Evolutionary conservation across 2,888 invertebrate genomes (phyloP).

Genomic region (Gortyna flavago): DNA sequence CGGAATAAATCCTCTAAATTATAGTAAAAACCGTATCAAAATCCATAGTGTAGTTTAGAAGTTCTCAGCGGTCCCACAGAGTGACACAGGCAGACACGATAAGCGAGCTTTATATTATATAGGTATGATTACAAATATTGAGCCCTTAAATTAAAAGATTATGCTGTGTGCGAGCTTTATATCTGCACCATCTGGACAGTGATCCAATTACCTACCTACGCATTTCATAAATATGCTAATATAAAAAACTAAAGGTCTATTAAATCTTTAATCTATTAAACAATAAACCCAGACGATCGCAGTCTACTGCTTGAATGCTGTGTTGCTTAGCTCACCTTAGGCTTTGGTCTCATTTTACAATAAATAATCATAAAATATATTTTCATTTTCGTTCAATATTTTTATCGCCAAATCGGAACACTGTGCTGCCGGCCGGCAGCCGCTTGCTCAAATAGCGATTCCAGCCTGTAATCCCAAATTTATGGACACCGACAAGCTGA

Average conservation of each 20-base stretch:
- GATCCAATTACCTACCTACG: too few species aligned
- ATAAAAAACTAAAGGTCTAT: not conserved
- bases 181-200: conserved; percentile 46
- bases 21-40: not conserved
- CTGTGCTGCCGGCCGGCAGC: conserved; percentile 60
- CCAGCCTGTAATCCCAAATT: conserved; percentile 85
- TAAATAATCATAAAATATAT: conserved; percentile 10
- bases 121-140: not conserved
- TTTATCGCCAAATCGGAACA: conserved; percentile 23
- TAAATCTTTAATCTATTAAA: not conserved
- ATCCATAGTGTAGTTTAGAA: not conserved
- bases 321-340: too few species aligned
- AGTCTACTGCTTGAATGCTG: too few species aligned
- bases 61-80: not conserved
- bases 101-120: not conserved
- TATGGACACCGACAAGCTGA: conserved; percentile 82
- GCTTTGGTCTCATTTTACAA: not conserved
- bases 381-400: conserved; percentile 1
- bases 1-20: not conserved
- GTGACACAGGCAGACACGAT: not conserved
- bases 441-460: conserved; percentile 79
- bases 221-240: not conserved
- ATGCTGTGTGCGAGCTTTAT: conserved; percentile 77
- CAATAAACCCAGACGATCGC: too few species aligned
- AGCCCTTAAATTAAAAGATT: conserved; percentile 45